A percentile compares a stretch with the other conserved stretches of the same genome.
These are phyloP conservation scores for Garra rufa DNA, from an alignment of 2,113 vertebrate species.

Conservation along the genomic window DNA sequence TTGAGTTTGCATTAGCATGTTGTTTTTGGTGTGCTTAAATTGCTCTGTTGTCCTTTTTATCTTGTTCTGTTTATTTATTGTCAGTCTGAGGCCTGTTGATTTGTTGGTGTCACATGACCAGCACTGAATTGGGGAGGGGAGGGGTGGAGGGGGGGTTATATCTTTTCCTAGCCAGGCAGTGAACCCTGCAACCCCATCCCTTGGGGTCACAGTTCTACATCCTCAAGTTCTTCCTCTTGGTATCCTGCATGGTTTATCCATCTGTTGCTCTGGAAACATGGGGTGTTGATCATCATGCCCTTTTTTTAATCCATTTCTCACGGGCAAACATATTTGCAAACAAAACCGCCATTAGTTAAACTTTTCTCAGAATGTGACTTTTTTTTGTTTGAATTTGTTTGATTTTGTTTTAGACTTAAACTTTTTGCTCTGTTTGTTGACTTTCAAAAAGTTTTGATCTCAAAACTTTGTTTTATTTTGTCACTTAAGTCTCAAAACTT, in stretches of 20 bases:
- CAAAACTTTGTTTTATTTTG: not conserved
- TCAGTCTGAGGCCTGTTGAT: conserved; percentile 7
- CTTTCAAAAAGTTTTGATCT: not conserved
- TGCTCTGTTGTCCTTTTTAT: not conserved
- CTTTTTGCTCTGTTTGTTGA: not conserved
- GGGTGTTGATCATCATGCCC: conserved; percentile 30
- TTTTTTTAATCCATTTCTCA: conserved; percentile 18
- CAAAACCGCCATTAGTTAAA: not conserved
- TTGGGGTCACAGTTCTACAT: conserved; percentile 58
- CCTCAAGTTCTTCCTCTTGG: conserved; percentile 64
- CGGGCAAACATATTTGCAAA: not conserved
- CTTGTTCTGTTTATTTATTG: conserved; percentile 53
- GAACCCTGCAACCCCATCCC: conserved; percentile 51
- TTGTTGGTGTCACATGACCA: conserved; percentile 38
- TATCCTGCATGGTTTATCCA: conserved; percentile 49
- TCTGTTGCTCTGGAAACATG: conserved; percentile 55
- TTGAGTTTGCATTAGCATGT: not conserved
- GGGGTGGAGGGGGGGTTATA: not conserved
- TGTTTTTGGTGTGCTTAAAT: not conserved
- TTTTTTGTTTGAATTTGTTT: conserved; percentile 4
- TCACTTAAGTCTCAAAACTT: not conserved
- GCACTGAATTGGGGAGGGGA: not conserved
- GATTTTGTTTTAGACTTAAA: not conserved
- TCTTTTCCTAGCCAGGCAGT: conserved; percentile 48
- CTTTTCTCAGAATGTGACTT: not conserved